Evolutionary conservation across 1,140 invertebrate species (phyloP), one percentile per base, ranked within the genome.

Genomic region (Drosophila nasuta): DNA sequence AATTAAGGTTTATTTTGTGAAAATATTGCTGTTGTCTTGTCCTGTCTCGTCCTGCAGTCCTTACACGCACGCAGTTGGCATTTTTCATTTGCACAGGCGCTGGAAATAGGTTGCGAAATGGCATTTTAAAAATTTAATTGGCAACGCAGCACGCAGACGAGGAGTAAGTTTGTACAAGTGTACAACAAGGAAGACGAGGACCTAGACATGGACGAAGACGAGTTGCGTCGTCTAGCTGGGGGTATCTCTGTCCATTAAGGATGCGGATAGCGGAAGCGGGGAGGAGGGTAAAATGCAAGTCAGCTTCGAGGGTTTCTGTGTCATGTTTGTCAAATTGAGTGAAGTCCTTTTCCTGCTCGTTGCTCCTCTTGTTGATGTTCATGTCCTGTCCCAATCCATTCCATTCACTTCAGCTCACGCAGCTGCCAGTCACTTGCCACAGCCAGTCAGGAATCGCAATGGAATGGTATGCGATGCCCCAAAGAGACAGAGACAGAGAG

Each of bases 51-150:
- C 54, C 15, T 17, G 15, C 28, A 17, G 43, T 28, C 43, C 52
- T 60, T 7, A 17, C 30, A 52, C 46, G 54, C 56, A 66, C 57
- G 58, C 77, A 70, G 65, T 73, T 69, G 67, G 64, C 71, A 75
- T 79, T 86, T 72, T 73, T 79, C 70, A 74, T 86, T 87, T 79
- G 41, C 56, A 56, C 45, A 79, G 71, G 70, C 58, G 60, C 70
- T 65, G 49, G 48, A 76, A 87, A 77, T 77, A 71, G 76, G 66
- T 77, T 86, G 76, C 66, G 75, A 87, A 86, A 86, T 86, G 82
- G 79, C 71, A 86, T 87, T 87, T 87, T 65, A 87, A 80, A 87
- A 88, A 88, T 87, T 82, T 88, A 82, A 87, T 87, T 87, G 83
- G 75, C 70, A 76, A 28, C 41, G 30, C 30, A 15, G 28, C 1